Evolutionary conservation across 2,888 invertebrate species (phyloP), one percentile per base, ranked within the genome.

Genomic region (Seladonia tumulorum): DNA sequence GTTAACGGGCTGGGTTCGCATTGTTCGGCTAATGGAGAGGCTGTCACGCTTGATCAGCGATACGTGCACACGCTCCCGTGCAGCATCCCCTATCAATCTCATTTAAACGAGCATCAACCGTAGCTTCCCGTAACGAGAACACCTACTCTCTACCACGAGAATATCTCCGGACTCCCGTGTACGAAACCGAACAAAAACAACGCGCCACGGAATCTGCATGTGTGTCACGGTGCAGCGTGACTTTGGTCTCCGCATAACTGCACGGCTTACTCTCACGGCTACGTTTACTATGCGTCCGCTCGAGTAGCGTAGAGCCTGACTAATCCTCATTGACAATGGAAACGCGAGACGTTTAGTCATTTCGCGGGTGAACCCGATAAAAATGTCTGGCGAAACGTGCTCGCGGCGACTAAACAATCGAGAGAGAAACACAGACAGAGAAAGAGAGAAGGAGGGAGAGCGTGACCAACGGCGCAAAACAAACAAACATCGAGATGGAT

Each of bases 11-110:
- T 29, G 47, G 1, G 18, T 63, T 83, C 39, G 57, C 72, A 85
- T 77, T 77, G 78, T 74, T 85, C 57, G 68, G 73, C n/a, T n/a
- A 47, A 35, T 42, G 47, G 68, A 42, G 39, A 70, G 53, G 14
- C 18, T 29, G 14, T n/a, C 25, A 25, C 81, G 57, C 39, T 53
- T 29, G 57, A 60, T 75, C 63, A 42, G 35, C 77, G 35, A 74
- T 73, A 49, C 25, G 53, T 42, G 29, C 57, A 47, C 53, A 5
- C 49, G 10, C 4, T 8, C 57, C 8, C 42, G 39, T 22, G 25
- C 57, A 25, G 53, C 35, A 29, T 66, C 22, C 66, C 25, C 18
- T 16, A 47, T 45, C 35, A 39, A 53, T 47, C 53, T 82, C 45
- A 3, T 66, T 72, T 82, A 70, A 70, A 74, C 42, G 57, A 85